A percentile compares a stretch with the other conserved stretches of the same genome.
phyloP scores from a whole-genome alignment of 2,888 invertebrate species.

The Eurytoma adleriae region DNA sequence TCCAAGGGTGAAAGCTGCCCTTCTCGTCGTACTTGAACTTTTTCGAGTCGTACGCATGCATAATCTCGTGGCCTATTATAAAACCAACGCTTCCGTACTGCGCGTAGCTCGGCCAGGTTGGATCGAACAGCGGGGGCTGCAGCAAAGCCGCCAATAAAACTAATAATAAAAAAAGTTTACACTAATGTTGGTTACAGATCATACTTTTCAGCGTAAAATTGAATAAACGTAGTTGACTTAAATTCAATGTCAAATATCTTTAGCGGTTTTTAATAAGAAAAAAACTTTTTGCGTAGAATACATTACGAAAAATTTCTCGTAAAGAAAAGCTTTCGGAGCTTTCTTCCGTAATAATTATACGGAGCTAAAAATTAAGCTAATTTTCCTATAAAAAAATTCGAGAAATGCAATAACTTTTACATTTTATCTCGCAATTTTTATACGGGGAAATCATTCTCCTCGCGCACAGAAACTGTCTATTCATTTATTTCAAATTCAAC shows the following conservation, averaged over 20 bases:
- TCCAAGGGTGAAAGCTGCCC: slow-evolving; percentile 80
- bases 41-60: slow-evolving; percentile 91
- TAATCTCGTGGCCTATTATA: slow-evolving; percentile 94
- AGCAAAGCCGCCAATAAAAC: slow-evolving; percentile 87
- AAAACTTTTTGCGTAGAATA: background rate
- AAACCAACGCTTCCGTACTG: slow-evolving; percentile 94
- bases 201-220: background rate
- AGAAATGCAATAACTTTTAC: background rate
- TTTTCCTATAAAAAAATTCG: no score
- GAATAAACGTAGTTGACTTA: background rate
- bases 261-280: background rate
- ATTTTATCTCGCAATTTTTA: background rate
- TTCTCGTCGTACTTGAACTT: slow-evolving; percentile 94
- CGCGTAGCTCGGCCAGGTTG: slow-evolving; percentile 92
- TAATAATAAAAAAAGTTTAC: slow-evolving; percentile 1
- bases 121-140: slow-evolving; percentile 93
- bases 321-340: no score
- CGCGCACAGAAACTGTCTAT: background rate
- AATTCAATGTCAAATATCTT: no score
- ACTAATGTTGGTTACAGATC: background rate
- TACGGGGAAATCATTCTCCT: no score
- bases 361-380: no score
- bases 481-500: background rate
- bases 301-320: no score
- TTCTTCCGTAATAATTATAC: no score